Evolutionary conservation across 2,888 invertebrate genomes (phyloP), one percentile per base, ranked within the genome.

Genomic region (Chrysodeixis includens): DNA sequence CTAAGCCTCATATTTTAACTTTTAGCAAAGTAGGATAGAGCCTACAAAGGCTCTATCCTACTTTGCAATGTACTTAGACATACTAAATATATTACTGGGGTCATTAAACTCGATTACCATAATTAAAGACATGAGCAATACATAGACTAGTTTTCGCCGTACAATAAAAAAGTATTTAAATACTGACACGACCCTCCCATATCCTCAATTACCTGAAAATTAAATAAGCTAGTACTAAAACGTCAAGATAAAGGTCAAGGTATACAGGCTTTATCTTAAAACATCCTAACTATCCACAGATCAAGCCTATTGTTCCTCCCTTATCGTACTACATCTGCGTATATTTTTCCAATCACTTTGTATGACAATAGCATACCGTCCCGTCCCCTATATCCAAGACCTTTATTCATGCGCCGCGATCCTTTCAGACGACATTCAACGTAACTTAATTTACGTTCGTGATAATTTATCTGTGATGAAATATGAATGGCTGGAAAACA

Each of bases 401-500:
- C 30, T 6, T 9, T 30, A 51, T 18, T n/a, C 18, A 46, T 30
- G 12, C 20, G 1, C 44, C 53, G 56, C 10, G 46, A 62, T 60
- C 55, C 6, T 20, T 57, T 22, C 18, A 20, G 22, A 60, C 46
- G 9, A 6, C 30, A 30, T 56, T 44, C 22, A 51, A 30, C 54
- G 46, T 46, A 57, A 49, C 64, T 66, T 30, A 56, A 81, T 71
- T 70, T 73, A 51, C 65, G 54, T 56, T 57, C 54, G 8, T 53
- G 57, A 69, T 71, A 70, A 71, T 67, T 71, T 76, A 79, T 81
- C 58, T 62, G n/a, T 40, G 35, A 20, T 35, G n/a, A n/a, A n/a
- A 52, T 68, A 71, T 71, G 70, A 76, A 62, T 62, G 44, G 57
- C 64, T 67, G 65, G 81, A 40, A 40, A 40, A 40, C n/a, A 6